These are phyloP conservation scores for Lepus townsendii DNA, from an alignment of 2,797 vertebrate species.

Conservation along the genomic window DNA sequence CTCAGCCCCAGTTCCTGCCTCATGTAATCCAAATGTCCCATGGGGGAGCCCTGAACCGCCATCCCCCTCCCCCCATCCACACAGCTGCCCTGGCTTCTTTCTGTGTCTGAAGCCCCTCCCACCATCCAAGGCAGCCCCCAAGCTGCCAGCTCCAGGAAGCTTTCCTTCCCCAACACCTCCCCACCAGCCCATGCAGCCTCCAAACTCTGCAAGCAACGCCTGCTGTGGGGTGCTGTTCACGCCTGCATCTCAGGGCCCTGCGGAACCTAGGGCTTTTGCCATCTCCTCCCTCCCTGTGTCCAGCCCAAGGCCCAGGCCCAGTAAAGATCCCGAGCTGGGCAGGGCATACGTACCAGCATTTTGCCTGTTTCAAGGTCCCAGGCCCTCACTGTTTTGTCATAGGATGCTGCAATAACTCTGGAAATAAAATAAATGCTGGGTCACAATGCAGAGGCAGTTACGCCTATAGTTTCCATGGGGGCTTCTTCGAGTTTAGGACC, in stretches of 20 bases:
- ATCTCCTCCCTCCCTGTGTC: not conserved
- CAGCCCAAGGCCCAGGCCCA: not conserved
- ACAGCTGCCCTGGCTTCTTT: not conserved
- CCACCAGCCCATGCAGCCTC: accelerated
- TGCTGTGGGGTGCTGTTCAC: not conserved
- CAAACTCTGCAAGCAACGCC: not conserved
- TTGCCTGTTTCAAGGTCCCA: constrained; percentile 91
- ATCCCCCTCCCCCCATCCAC: accelerated
- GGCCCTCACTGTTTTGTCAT: constrained; percentile 89
- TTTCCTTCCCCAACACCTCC: not conserved
- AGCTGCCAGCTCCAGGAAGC: not conserved
- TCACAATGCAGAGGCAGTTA: not conserved
- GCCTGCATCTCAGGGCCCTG: too few relatives aligned
- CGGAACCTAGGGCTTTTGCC: not conserved
- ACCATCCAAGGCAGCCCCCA: not conserved
- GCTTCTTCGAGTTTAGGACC: not conserved
- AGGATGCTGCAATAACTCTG: constrained; percentile 91
- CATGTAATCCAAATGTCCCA: not conserved
- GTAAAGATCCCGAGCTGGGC: not conserved
- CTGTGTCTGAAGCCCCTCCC: not conserved
- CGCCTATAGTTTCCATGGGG: not conserved
- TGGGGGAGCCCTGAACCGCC: not conserved
- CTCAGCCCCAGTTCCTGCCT: not conserved
- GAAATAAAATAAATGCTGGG: constrained; percentile 32
- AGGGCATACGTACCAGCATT: constrained; percentile 86